A percentile compares a stretch with the other conserved stretches of the same genome.
These are phyloP conservation scores for Dendroctonus valens DNA, from an alignment of 1,140 invertebrate species.

Conservation along the genomic window DNA sequence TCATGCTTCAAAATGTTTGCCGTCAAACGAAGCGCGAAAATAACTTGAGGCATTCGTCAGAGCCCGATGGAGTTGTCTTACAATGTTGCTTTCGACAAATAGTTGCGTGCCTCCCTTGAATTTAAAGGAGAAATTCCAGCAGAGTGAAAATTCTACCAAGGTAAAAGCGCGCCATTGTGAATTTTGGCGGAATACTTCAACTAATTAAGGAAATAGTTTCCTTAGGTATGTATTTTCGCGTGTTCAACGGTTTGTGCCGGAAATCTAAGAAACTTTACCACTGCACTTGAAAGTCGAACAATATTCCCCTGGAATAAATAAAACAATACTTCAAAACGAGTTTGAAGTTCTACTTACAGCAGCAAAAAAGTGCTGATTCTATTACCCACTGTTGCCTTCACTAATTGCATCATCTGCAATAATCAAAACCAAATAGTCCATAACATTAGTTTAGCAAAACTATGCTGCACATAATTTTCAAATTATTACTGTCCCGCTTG, in stretches of 20 bases:
- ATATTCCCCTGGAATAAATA: too few relatives aligned
- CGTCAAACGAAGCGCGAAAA: constrained; percentile 44
- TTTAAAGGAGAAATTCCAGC: constrained; percentile 17
- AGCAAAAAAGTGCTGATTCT: too few relatives aligned
- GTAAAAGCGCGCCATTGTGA: background rate
- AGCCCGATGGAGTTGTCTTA: constrained; percentile 37
- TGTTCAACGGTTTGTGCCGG: too few relatives aligned
- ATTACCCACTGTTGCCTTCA: too few relatives aligned
- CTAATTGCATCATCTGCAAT: too few relatives aligned
- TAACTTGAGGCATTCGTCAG: constrained; percentile 39
- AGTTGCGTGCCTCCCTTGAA: constrained; percentile 21
- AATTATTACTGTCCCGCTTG: too few relatives aligned
- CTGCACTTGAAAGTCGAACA: too few relatives aligned
- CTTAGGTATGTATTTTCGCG: background rate
- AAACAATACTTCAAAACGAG: too few relatives aligned
- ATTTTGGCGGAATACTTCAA: background rate
- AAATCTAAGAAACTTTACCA: too few relatives aligned
- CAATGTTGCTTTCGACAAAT: constrained; percentile 29
- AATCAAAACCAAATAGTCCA: too few relatives aligned
- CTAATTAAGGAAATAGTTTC: constrained; percentile 1
- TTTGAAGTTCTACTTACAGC: too few relatives aligned
- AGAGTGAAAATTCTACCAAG: constrained; percentile 15
- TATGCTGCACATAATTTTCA: background rate
- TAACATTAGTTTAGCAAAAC: too few relatives aligned
- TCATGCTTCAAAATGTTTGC: constrained; percentile 44